Conservation (phyloP, 2,888 invertebrate genomes). For the Lepidochrysops patricia region DNA sequence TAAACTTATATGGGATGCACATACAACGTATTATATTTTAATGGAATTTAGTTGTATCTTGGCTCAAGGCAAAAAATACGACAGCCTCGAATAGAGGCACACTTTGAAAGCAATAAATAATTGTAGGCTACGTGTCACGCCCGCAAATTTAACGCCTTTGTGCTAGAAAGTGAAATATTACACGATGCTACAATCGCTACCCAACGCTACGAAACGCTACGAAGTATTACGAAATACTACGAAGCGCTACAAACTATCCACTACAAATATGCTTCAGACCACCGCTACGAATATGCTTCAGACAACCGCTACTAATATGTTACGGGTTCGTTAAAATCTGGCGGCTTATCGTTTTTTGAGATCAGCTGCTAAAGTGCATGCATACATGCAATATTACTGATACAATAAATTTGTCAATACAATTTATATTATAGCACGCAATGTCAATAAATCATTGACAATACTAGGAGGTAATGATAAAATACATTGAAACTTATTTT, state of each 20-base stretch:
- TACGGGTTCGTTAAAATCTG: no score
- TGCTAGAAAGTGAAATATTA: not conserved
- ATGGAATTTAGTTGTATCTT: not conserved
- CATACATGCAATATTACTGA: no score
- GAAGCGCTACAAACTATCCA: no score
- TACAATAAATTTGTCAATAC: no score
- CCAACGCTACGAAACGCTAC: not conserved
- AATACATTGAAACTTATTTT: no score
- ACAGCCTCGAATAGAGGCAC: not conserved
- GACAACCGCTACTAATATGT: not conserved
- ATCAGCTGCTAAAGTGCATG: no score
- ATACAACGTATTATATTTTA: not conserved
- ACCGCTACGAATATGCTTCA: not conserved
- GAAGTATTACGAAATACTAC: not conserved
- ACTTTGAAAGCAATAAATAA: constrained; percentile 1
- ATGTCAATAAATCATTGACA: no score
- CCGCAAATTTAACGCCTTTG: constrained; percentile 1
- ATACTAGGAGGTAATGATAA: no score
- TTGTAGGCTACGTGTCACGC: not conserved
- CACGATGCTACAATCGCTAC: not conserved
- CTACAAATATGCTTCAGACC: not conserved
- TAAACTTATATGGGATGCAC: not conserved
- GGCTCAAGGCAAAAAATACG: not conserved
- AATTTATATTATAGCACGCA: no score
- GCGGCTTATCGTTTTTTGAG: no score